Conservation (phyloP, 2,888 invertebrate species). For the Bimastos eiseni region DNA sequence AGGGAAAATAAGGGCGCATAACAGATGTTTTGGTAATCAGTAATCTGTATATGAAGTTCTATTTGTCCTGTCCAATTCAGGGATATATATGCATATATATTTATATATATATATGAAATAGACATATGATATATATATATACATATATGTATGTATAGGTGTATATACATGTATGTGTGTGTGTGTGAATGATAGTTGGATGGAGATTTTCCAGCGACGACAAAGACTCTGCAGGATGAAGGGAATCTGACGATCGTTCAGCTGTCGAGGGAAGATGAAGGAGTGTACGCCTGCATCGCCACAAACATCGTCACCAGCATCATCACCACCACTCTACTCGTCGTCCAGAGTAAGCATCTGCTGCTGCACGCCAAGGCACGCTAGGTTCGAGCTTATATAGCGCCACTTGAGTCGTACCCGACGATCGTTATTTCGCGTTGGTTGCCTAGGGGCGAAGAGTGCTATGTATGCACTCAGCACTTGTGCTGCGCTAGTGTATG, state of each 20-base stretch:
- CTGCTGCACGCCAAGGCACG: not conserved
- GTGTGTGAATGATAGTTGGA: slow-evolving; percentile 61
- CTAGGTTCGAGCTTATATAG: not conserved
- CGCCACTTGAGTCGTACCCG: not conserved
- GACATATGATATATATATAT: not conserved
- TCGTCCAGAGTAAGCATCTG: slow-evolving; percentile 55
- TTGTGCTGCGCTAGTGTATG: not conserved
- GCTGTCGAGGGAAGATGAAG: slow-evolving; percentile 84
- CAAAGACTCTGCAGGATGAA: slow-evolving; percentile 72
- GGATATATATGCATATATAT: not conserved
- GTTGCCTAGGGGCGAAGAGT: not conserved
- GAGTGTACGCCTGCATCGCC: slow-evolving; percentile 84
- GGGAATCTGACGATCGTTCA: slow-evolving; percentile 90
- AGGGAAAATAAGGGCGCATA: too few relatives aligned
- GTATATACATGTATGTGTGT: not conserved
- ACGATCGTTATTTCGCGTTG: slow-evolving; percentile 1
- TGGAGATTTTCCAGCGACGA: slow-evolving; percentile 66
- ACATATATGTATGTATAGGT: not conserved
- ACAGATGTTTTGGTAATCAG: too few relatives aligned
- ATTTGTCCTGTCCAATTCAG: too few relatives aligned
- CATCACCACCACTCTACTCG: slow-evolving; percentile 71
- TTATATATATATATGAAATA: not conserved
- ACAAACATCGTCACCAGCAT: slow-evolving; percentile 92
- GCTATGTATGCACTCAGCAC: not conserved
- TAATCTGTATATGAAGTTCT: too few relatives aligned